Base-by-base conservation (phyloP, 1,140 invertebrate species). In the Chlorops oryzae region DNA sequence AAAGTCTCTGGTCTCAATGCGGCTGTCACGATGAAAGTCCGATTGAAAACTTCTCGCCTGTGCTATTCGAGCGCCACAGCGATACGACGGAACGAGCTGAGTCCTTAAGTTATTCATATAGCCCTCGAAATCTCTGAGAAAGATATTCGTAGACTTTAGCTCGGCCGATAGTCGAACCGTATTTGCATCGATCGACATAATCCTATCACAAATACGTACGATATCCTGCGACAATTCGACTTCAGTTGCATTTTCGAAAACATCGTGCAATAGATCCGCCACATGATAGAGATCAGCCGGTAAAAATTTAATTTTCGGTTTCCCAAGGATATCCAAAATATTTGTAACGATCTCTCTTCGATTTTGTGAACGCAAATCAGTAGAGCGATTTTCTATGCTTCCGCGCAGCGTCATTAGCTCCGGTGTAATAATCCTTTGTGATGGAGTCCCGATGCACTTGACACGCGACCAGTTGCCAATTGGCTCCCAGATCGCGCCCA, bases 61-160 rank as follows among this genome's bases (percentile, higher is more conserved):
- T 2, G 12, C 6, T 7, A 4, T 15, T 3, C 10, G 22, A 3
- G 5, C 6, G 7, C 41, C 13, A 47, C 65, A 62, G 2, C 41
- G 52, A 0, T 18, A 24, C 0, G 10, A 20, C 3, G 56, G 47
- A 25, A 69, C 54, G 0, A 61, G 24, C 18, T 62, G 34, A 2
- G 50, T 44, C 0, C 59, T 42, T 20, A 69, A 9, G 10, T 46
- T 50, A 46, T 70, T 55, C 47, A 70, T 54, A 18, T 62, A 63
- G 0, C 58, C 34, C 41, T 70, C 66, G 24, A 70, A 70, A 13
- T 53, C 58, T 5, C 53, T 54, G 1, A 70, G 38, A 5, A 70
- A 18, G 0, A 27, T 6, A 37, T 70, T 70, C 9, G 66, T 70
- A 1, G 66, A 57, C 51, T 70, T 70, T 1, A 62, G 35, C 5